Conservation (phyloP, 1,140 invertebrate genomes). For the Drosophila carrolli region DNA sequence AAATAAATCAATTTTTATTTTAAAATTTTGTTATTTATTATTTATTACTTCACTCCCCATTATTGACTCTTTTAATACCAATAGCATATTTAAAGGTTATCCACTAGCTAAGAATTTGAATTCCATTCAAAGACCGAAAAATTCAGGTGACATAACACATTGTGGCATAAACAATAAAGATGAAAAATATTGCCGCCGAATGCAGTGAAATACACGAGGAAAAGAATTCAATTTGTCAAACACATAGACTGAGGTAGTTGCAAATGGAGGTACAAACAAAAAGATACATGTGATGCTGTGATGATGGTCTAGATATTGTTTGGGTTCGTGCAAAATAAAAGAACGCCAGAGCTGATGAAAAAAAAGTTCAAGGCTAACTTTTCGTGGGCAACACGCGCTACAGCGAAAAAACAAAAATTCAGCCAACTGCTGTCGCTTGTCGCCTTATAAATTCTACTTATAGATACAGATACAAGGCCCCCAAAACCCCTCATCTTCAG, state of each 20-base stretch:
- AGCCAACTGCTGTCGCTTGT: constrained; percentile 53
- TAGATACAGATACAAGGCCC: constrained; percentile 46
- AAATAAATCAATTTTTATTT: not conserved
- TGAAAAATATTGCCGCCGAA: constrained; percentile 25
- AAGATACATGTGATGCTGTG: constrained; percentile 48
- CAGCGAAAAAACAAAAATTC: constrained; percentile 21
- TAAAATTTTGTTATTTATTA: too few relatives aligned
- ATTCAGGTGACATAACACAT: constrained; percentile 30
- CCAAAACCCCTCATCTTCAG: not conserved
- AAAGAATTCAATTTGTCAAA: constrained; percentile 46
- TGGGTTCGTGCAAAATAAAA: constrained; percentile 50
- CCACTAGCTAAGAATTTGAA: not conserved
- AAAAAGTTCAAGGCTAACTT: constrained; percentile 78
- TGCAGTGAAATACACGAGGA: constrained; percentile 20
- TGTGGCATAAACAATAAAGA: constrained; percentile 28
- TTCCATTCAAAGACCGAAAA: not conserved
- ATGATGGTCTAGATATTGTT: constrained; percentile 45
- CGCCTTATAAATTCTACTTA: constrained; percentile 59
- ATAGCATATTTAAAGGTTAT: not conserved
- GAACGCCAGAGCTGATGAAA: constrained; percentile 29
- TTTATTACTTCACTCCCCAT: too few relatives aligned
- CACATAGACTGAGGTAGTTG: constrained; percentile 23
- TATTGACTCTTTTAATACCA: too few relatives aligned
- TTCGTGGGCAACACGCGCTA: constrained; percentile 65
- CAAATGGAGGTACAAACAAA: constrained; percentile 5